Percentiles rank a stretch among this genome's conserved stretches.
Conservation (phyloP, 2,797 vertebrate species). For the Aselliscus stoliczkanus region DNA sequence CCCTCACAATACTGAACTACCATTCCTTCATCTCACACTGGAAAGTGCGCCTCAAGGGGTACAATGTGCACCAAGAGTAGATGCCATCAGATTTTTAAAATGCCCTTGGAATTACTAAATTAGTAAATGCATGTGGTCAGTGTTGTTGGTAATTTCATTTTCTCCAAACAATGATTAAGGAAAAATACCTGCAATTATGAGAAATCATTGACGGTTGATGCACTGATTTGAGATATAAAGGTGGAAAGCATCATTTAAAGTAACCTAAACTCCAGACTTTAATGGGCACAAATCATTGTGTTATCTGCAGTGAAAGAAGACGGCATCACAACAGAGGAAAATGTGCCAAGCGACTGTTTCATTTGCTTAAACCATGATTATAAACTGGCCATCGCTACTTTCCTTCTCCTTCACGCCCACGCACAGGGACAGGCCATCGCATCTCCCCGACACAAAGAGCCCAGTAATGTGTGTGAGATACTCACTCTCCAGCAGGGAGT, state of each 20-base stretch:
- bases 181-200: background rate
- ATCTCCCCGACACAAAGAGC: conserved; percentile 56
- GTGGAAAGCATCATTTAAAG: background rate
- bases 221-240: fast-evolving
- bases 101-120: background rate
- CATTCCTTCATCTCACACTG: background rate
- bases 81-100: background rate
- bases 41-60: background rate
- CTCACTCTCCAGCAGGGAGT: conserved; percentile 63
- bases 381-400: background rate
- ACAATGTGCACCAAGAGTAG: background rate
- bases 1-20: fast-evolving
- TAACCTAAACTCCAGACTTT: too few relatives aligned
- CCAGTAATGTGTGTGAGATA: conserved; percentile 74
- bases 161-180: background rate
- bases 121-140: background rate
- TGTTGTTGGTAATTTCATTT: background rate
- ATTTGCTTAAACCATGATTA: conserved; percentile 16
- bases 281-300: fast-evolving
- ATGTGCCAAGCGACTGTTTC: conserved; percentile 33
- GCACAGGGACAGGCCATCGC: conserved; percentile 64
- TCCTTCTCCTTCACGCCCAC: conserved; percentile 60
- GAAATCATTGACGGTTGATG: background rate
- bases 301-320: background rate
- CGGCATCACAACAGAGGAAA: background rate